Conservation (phyloP, 2,888 invertebrate genomes). For the Mesorhabditis sp. region DNA sequence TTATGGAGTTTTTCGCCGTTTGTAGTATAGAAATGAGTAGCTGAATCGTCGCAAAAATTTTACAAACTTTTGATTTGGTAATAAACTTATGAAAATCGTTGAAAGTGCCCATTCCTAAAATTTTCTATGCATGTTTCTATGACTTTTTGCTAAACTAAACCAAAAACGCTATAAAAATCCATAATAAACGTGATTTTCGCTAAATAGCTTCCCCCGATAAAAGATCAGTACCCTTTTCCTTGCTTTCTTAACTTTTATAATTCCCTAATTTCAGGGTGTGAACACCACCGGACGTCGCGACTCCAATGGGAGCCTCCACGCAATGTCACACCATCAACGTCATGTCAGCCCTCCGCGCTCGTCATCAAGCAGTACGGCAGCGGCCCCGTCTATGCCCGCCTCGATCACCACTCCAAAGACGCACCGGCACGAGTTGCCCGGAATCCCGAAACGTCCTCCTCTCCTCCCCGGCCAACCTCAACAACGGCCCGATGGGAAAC, state of each 20-base stretch:
- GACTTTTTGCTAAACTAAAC: no score
- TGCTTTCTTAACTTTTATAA: no score
- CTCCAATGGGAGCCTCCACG: not conserved
- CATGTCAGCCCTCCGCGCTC: not conserved
- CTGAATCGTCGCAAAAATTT: not conserved
- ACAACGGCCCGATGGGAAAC: constrained; percentile 2
- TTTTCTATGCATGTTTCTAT: no score
- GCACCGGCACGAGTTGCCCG: not conserved
- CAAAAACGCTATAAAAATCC: no score
- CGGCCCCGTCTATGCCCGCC: not conserved
- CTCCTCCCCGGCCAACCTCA: not conserved
- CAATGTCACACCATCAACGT: not conserved
- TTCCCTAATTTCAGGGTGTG: no score
- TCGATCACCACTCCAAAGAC: not conserved
- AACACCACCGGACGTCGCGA: not conserved
- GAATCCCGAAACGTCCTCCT: not conserved
- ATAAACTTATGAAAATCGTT: not conserved
- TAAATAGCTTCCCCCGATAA: no score
- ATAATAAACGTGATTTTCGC: no score
- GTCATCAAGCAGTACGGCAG: not conserved
- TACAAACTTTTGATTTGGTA: not conserved
- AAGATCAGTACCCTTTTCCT: no score
- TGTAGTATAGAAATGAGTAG: not conserved
- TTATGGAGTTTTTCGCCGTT: no score
- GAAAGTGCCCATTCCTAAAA: not conserved